Evolutionary conservation across 2,888 invertebrate genomes (phyloP).

Genomic region (Cotesia congregata): DNA sequence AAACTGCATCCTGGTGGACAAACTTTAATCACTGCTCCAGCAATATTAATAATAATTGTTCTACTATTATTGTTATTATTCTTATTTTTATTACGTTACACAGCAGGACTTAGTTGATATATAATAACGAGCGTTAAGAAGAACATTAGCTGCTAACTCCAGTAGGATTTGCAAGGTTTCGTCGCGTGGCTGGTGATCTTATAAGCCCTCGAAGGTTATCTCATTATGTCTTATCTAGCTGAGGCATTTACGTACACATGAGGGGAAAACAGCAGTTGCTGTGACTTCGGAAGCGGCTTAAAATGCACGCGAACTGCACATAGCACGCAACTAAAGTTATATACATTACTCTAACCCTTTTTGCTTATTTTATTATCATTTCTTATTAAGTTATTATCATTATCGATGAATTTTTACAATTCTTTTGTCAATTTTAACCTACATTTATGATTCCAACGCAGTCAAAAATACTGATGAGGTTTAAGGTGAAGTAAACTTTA

Average conservation of each 20-base stretch:
- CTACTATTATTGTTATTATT: not conserved
- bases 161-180: constrained; percentile 69
- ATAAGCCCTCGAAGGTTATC: constrained; percentile 69
- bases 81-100: not conserved
- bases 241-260: constrained; percentile 44
- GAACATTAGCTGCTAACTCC: constrained; percentile 44
- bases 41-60: constrained; percentile 1
- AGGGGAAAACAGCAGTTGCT: constrained; percentile 26
- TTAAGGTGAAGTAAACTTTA: not conserved
- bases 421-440: constrained; percentile 6
- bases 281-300: constrained; percentile 57
- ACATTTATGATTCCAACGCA: not conserved
- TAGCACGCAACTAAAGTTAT: constrained; percentile 44
- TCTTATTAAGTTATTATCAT: not conserved
- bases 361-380: not conserved
- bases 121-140: constrained; percentile 30
- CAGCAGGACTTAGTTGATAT: not conserved
- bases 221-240: constrained; percentile 69
- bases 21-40: constrained; percentile 1
- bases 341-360: constrained; percentile 20
- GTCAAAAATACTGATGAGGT: too few relatives aligned
- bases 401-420: not conserved
- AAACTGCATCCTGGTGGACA: constrained; percentile 37
- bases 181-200: constrained; percentile 70
- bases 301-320: constrained; percentile 62